Evolutionary conservation across 2,113 vertebrate species (phyloP), one percentile per base, ranked within the genome.

Genomic region (Ammodytes dubius): DNA sequence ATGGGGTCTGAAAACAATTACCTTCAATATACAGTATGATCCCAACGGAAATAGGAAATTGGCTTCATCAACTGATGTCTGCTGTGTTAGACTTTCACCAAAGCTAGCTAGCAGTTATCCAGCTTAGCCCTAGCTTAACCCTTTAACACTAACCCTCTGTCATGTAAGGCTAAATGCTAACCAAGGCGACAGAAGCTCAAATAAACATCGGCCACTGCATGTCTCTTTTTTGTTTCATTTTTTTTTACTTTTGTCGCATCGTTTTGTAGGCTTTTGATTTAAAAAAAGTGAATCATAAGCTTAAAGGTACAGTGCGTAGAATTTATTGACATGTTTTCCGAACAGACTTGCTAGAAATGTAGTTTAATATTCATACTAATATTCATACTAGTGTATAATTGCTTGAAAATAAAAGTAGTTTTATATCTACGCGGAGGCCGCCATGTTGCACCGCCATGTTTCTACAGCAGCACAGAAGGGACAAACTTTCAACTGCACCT

Each of bases 141-240:
- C 27, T 27, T 27, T 1, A 27, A 27, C 27, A 27, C 27, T 27
- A 27, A 27, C 27, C 27, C 39, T 53, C 72, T 39, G 3, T 46
- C 4, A 39, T 54, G 14, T 19, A 35, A 70, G 8, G 14, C 43
- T 71, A 42, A 85, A 47, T 64, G 57, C 47, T 15, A 78, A 39
- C 47, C n/a, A 45, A 15, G 7, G 40, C 5, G n/a, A 40, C 10
- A 53, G 53, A 53, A 75, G 60, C 52, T 54, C n/a, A 42, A 73
- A 42, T 35, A 10, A 74, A 42, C 4, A 61, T 17, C 35, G 14
- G 27, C 42, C 19, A 15, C 35, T 68, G 54, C 40, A 17, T 35
- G 9, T 13, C 52, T 50, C 17, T 58, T 27, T 56, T 7, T 40
- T 46, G 50, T 45, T 47, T 61, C 1, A 53, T 39, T 50, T 27